Evolutionary conservation across 2,888 invertebrate genomes (phyloP).

Genomic region (Lypha dubia): DNA sequence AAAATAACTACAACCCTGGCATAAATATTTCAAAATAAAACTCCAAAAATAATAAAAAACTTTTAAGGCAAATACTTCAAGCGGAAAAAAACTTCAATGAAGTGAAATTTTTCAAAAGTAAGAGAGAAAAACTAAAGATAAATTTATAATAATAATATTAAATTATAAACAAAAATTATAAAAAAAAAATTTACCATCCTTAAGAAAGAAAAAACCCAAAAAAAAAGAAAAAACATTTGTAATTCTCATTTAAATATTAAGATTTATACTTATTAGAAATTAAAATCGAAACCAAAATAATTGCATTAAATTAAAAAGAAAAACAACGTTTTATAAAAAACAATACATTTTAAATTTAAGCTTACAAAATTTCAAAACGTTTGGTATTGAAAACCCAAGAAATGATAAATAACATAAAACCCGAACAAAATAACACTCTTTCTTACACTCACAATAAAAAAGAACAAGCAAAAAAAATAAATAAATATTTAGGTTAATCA

Average conservation of each 20-base stretch:
- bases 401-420: slow-evolving; percentile 36
- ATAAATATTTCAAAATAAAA: slow-evolving; percentile 48
- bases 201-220: slow-evolving; percentile 33
- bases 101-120: slow-evolving; percentile 28
- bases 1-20: slow-evolving; percentile 48
- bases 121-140: slow-evolving; percentile 43
- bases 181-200: slow-evolving; percentile 62
- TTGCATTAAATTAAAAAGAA: slow-evolving; percentile 64
- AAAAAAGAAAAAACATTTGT: slow-evolving; percentile 51
- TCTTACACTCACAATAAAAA: slow-evolving; percentile 5
- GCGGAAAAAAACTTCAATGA: slow-evolving; percentile 16
- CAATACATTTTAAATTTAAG: slow-evolving; percentile 60
- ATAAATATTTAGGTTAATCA: slow-evolving; percentile 56
- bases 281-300: slow-evolving; percentile 66
- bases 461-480: neutral
- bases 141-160: slow-evolving; percentile 55
- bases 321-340: neutral
- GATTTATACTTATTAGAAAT: slow-evolving; percentile 72
- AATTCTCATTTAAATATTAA: slow-evolving; percentile 74
- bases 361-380: slow-evolving; percentile 65
- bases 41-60: slow-evolving; percentile 70
- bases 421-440: slow-evolving; percentile 1
- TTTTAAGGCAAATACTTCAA: slow-evolving; percentile 73
- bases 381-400: slow-evolving; percentile 63
- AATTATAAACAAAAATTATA: slow-evolving; percentile 67